Conservation (phyloP, 1,140 invertebrate species). For the Copidosoma floridanum region DNA sequence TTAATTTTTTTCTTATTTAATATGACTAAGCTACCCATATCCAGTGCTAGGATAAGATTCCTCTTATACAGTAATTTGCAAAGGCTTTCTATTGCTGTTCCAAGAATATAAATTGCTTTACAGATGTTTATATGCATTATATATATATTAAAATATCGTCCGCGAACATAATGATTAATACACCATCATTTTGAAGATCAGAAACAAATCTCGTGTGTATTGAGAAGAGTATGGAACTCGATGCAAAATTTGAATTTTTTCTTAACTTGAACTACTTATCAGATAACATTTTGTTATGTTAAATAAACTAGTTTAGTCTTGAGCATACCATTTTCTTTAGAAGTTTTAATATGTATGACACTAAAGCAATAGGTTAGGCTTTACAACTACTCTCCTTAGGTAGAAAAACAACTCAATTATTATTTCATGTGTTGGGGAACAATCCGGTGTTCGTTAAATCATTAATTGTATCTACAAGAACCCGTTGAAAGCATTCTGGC, state of each 20-base stretch:
- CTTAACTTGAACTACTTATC: too few relatives aligned
- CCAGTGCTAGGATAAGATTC: not conserved
- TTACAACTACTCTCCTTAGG: conserved; percentile 29
- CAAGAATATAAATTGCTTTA: not conserved
- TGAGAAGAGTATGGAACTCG: not conserved
- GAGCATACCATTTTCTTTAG: not conserved
- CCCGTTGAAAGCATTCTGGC: conserved; percentile 18
- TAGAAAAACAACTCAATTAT: conserved; percentile 29
- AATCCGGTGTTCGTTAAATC: conserved; percentile 13
- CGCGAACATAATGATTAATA: not conserved
- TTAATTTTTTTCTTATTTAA: not conserved
- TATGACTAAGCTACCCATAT: not conserved
- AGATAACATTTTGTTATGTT: too few relatives aligned
- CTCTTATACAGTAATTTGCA: not conserved
- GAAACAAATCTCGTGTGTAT: not conserved
- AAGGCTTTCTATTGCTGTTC: not conserved
- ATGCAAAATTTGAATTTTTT: too few relatives aligned
- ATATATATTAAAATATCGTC: not conserved
- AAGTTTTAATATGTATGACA: not conserved
- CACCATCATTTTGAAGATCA: not conserved
- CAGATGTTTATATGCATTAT: not conserved
- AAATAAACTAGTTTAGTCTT: too few relatives aligned
- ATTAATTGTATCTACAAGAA: conserved; percentile 29
- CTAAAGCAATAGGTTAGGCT: conserved; percentile 29
- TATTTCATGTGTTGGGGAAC: conserved; percentile 30